Evolutionary conservation across 2,113 vertebrate genomes (phyloP).

Genomic region (Thunnus maccoyii): DNA sequence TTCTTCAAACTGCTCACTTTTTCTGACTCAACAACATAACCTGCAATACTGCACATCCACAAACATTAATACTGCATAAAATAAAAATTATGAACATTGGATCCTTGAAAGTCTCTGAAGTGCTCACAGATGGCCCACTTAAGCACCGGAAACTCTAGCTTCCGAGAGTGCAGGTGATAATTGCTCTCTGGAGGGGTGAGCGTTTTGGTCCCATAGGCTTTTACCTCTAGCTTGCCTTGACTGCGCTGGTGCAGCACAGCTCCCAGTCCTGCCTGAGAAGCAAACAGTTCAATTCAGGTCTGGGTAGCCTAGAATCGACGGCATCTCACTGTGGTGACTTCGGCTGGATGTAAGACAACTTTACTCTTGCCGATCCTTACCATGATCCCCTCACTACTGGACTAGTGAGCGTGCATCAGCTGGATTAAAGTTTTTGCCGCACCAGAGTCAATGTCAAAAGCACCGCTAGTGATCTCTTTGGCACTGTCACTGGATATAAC

Average conservation of each 20-base stretch:
- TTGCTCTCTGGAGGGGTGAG: background rate
- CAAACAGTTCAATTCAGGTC: too few relatives aligned
- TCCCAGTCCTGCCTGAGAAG: too few relatives aligned
- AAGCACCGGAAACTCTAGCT: slow-evolving; percentile 3
- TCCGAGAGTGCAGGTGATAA: background rate
- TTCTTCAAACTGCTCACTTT: too few relatives aligned
- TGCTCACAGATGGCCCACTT: background rate
- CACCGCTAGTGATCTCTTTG: background rate
- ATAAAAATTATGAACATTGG: background rate
- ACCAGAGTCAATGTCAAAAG: background rate
- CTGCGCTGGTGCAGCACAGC: too few relatives aligned
- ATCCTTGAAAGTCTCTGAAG: background rate
- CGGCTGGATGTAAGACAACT: background rate
- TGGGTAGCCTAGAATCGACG: background rate
- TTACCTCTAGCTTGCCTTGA: background rate
- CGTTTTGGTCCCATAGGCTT: background rate
- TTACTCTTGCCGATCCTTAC: background rate
- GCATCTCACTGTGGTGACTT: background rate
- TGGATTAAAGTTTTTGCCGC: background rate
- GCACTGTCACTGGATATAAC: background rate
- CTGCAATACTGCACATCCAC: too few relatives aligned
- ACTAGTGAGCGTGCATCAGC: background rate
- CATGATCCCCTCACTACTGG: background rate
- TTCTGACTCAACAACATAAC: too few relatives aligned
- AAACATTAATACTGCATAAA: background rate